Conservation (phyloP, 2,888 invertebrate genomes). For the Scaeva pyrastri region DNA sequence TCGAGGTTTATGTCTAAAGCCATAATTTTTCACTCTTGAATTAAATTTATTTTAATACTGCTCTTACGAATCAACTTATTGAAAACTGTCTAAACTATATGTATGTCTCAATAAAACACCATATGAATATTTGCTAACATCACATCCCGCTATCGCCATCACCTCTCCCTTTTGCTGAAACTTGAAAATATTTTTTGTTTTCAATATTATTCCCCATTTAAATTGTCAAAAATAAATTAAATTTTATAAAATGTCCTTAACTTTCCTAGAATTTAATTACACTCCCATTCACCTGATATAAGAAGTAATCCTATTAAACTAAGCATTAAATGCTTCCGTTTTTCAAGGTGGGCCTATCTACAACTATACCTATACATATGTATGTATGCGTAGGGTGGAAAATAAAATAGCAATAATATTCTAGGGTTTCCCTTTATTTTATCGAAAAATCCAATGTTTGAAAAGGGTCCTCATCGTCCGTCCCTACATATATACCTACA, state of each 20-base stretch:
- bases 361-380: too few relatives aligned
- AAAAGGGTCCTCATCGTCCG: background rate
- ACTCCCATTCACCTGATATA: background rate
- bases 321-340: background rate
- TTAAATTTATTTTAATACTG: too few relatives aligned
- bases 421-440: background rate
- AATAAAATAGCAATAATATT: background rate
- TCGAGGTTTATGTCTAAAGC: too few relatives aligned
- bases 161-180: too few relatives aligned
- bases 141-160: too few relatives aligned
- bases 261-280: background rate
- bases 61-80: too few relatives aligned
- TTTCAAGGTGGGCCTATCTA: background rate
- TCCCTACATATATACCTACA: too few relatives aligned
- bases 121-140: too few relatives aligned
- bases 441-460: background rate
- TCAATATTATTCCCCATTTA: background rate
- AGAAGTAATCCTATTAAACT: constrained; percentile 9
- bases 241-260: background rate
- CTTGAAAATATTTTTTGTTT: background rate
- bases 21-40: too few relatives aligned
- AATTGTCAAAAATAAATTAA: background rate
- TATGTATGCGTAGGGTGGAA: background rate
- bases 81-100: too few relatives aligned
- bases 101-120: too few relatives aligned